Base-by-base conservation (phyloP, 2,888 invertebrate species). In the Aelia acuminata region DNA sequence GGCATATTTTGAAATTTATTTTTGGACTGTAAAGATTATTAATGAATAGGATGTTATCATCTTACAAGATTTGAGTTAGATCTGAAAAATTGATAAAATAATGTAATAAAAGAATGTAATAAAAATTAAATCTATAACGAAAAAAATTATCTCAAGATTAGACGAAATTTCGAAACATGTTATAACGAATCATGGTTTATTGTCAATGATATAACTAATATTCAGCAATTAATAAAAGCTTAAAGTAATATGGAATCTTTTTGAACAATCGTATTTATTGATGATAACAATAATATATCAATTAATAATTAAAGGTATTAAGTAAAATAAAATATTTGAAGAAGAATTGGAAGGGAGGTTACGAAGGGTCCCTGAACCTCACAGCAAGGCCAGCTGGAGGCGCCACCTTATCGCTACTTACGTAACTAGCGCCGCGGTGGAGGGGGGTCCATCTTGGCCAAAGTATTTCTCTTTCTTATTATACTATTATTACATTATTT, bases 361-460 rank as follows among this genome's bases (percentile, higher is more conserved):
- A 80, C n/a, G 10, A 1, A 80, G 80, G 87, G 87, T 87, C 70
- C 87, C 57, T 87, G 87, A 70, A 87, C 87, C 87, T 70, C 48
- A n/a, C n/a, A 70, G 87, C 87, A 87, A 87, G 87, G 87, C 63
- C 87, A 87, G 70, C 57, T 87, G 87, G 80, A 87, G 87, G 87
- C 87, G 87, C 87, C 87, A 50, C 84, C 84, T 48, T 80, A 48
- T 84, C 84, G 50, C 31, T 47, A 48, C 84, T 87, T 87, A 87
- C 87, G 87, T 70, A 87, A 87, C 70, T 43, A 57, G 63, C 63
- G 63, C 35, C 63, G 63, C 5, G 63, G 31, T 70, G 8, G 63
- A 70, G 63, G 31, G 53, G 63, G 31, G 18, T 35, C 57, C 57
- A 57, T 57, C 57, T 57, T 57, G 57, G 26, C 26, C 57, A 15